Conservation (phyloP, 2,888 invertebrate species). For the Leptinotarsa haldemani region DNA sequence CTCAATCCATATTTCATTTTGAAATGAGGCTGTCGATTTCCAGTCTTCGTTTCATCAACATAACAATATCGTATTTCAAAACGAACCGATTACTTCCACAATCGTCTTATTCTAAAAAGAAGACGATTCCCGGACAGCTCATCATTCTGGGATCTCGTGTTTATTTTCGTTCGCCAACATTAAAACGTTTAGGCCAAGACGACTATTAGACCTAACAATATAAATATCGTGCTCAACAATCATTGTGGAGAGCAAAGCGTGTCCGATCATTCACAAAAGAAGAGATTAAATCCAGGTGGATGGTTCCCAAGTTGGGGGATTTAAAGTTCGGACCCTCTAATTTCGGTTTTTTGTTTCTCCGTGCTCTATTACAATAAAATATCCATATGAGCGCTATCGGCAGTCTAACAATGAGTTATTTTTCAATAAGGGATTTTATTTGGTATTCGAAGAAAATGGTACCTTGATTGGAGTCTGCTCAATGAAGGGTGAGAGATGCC, state of each 20-base stretch:
- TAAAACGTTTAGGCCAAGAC: constrained; percentile 22
- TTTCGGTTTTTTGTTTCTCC: constrained; percentile 26
- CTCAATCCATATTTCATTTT: too few relatives aligned
- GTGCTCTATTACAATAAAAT: constrained; percentile 11
- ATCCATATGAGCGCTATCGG: constrained; percentile 15
- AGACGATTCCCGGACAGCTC: background rate
- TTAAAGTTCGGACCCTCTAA: constrained; percentile 31
- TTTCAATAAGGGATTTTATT: constrained; percentile 6
- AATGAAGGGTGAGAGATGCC: background rate
- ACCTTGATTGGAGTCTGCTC: constrained; percentile 9
- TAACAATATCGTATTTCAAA: too few relatives aligned
- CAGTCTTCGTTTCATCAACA: too few relatives aligned
- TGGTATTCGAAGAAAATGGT: constrained; percentile 13
- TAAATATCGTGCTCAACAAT: constrained; percentile 45
- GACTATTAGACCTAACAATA: constrained; percentile 38
- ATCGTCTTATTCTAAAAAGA: background rate
- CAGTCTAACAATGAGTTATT: constrained; percentile 15
- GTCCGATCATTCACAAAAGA: constrained; percentile 37
- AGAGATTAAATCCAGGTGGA: constrained; percentile 42
- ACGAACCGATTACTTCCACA: too few relatives aligned
- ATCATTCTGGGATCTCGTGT: constrained; percentile 2
- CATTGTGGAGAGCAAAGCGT: constrained; percentile 36
- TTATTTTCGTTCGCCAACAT: constrained; percentile 4
- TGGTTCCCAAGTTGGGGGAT: constrained; percentile 40
- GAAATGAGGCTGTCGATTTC: too few relatives aligned